A percentile compares a stretch with the other conserved stretches of the same genome.
phyloP scores from a whole-genome alignment of 2,113 vertebrate genomes.

The Podarcis muralis region DNA sequence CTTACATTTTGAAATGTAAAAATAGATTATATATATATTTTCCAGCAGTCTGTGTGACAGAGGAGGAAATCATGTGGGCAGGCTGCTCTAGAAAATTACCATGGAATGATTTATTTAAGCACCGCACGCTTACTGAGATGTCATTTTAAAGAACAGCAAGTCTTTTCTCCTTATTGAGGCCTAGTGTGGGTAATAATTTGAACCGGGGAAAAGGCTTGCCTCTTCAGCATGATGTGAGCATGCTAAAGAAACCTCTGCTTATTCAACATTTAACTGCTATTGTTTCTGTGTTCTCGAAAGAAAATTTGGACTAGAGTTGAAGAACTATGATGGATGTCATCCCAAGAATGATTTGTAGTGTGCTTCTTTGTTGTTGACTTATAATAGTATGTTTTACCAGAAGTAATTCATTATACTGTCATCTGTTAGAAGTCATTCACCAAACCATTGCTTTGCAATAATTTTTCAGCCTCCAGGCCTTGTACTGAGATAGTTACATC shows the following conservation, averaged over 20 bases:
- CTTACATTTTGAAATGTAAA: slow-evolving; percentile 60
- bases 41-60: slow-evolving; percentile 61
- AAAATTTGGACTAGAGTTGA: not conserved
- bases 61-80: slow-evolving; percentile 62
- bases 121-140: slow-evolving; percentile 54
- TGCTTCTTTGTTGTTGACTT: slow-evolving; percentile 30
- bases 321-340: not conserved
- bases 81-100: slow-evolving; percentile 53
- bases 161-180: slow-evolving; percentile 37
- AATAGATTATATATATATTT: slow-evolving; percentile 44
- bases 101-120: slow-evolving; percentile 61
- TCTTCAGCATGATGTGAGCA: not conserved
- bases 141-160: slow-evolving; percentile 46
- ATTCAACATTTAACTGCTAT: not conserved
- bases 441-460: slow-evolving; percentile 43
- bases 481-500: slow-evolving; percentile 50
- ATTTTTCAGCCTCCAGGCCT: slow-evolving; percentile 51
- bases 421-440: slow-evolving; percentile 41
- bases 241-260: not conserved
- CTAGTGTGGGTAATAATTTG: slow-evolving; percentile 49
- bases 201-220: not conserved
- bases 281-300: not conserved
- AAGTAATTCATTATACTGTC: slow-evolving; percentile 13
- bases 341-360: slow-evolving; percentile 47
- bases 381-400: not conserved